Evolutionary conservation across 2,113 vertebrate species (phyloP).

Genomic region (Caranx melampygus): DNA sequence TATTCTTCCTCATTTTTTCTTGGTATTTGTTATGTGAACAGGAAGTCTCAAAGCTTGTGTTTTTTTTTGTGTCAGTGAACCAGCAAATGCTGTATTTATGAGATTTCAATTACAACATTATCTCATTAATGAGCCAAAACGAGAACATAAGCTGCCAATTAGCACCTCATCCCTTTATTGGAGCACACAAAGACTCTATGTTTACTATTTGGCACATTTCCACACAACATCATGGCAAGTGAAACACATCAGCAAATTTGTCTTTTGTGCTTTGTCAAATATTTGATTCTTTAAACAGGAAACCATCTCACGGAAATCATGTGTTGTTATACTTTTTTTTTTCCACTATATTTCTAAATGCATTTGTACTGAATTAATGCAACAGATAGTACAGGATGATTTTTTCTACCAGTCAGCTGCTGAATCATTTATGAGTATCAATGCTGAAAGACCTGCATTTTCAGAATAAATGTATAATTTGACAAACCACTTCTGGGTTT

Average conservation of each 20-base stretch:
- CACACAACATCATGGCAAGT: conserved; percentile 30
- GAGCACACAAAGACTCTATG: conserved; percentile 48
- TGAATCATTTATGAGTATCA: conserved; percentile 67
- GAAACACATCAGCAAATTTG: conserved; percentile 24
- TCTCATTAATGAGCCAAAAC: conserved; percentile 70
- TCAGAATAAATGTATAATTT: conserved; percentile 60
- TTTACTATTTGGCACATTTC: conserved; percentile 60
- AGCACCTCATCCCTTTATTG: conserved; percentile 61
- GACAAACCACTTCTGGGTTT: conserved; percentile 29
- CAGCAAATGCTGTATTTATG: conserved; percentile 54
- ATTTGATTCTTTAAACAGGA: conserved; percentile 38
- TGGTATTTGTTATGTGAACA: neutral
- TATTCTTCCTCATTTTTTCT: neutral
- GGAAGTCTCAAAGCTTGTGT: conserved; percentile 35
- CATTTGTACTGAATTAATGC: conserved; percentile 39
- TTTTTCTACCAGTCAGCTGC: conserved; percentile 30
- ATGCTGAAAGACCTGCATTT: conserved; percentile 43
- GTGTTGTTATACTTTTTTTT: conserved; percentile 14
- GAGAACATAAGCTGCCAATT: conserved; percentile 76
- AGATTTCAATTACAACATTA: conserved; percentile 73
- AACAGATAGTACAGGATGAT: conserved; percentile 42
- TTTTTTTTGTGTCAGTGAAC: conserved; percentile 62
- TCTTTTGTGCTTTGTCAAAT: conserved; percentile 12
- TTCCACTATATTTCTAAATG: neutral
- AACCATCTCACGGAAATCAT: conserved; percentile 31